Evolutionary conservation across 2,888 invertebrate genomes (phyloP).

Genomic region (Leucophora obtusa): DNA sequence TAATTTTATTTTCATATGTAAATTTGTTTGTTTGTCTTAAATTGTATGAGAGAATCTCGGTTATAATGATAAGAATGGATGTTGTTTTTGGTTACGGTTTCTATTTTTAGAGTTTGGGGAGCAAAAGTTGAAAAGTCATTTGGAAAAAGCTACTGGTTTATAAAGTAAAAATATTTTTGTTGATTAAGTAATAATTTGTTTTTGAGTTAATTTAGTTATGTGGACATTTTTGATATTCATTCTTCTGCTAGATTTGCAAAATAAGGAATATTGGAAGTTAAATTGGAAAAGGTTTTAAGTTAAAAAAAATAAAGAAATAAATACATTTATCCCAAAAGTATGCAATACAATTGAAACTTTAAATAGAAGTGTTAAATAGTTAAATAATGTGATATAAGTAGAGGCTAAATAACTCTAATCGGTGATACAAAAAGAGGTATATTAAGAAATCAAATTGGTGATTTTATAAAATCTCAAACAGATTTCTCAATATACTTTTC

Average conservation of each 20-base stretch:
- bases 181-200: not conserved
- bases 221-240: not conserved
- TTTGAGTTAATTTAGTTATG: not conserved
- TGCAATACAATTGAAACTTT: not conserved
- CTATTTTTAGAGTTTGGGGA: not conserved
- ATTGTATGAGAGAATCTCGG: not conserved
- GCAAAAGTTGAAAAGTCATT: not conserved
- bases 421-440: too few species aligned
- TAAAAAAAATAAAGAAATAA: too few species aligned
- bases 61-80: conserved; percentile 1
- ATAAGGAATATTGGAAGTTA: too few species aligned
- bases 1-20: conserved; percentile 11
- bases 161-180: not conserved
- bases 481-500: too few species aligned
- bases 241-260: not conserved
- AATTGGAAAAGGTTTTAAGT: too few species aligned
- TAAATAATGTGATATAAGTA: too few species aligned
- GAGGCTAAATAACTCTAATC: too few species aligned
- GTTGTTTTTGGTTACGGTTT: not conserved
- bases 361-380: too few species aligned
- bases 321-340: not conserved
- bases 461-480: too few species aligned
- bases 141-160: not conserved
- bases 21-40: conserved; percentile 1
- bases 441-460: too few species aligned